These are phyloP conservation scores for Oplegnathus fasciatus DNA, from an alignment of 2,113 vertebrate genomes.

Conservation along the genomic window DNA sequence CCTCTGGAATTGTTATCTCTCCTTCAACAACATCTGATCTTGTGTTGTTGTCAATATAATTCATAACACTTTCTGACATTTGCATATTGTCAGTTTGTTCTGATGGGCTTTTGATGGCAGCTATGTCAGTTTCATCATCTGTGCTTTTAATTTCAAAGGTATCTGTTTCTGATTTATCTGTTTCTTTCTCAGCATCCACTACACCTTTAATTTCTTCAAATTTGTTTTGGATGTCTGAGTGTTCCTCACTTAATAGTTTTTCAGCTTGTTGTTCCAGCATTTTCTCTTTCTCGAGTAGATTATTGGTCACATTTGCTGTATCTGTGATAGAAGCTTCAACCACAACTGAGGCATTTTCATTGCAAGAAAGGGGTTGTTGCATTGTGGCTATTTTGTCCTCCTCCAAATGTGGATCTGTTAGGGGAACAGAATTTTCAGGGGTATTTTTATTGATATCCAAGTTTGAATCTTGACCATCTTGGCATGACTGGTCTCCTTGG, in stretches of 20 bases:
- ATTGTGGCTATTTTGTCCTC: conserved; percentile 6
- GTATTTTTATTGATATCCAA: neutral
- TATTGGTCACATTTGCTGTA: neutral
- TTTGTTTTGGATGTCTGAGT: conserved; percentile 16
- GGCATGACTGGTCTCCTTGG: conserved; percentile 21
- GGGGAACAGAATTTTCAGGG: conserved; percentile 8
- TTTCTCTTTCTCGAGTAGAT: conserved; percentile 38
- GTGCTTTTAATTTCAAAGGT: conserved; percentile 23
- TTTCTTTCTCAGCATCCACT: conserved; percentile 9
- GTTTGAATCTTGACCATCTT: conserved; percentile 40
- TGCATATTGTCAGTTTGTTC: conserved; percentile 15
- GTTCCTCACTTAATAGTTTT: conserved; percentile 1
- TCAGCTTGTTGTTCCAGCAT: neutral
- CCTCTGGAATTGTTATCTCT: neutral
- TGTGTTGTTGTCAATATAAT: conserved; percentile 3
- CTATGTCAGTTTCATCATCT: conserved; percentile 23
- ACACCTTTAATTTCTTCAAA: conserved; percentile 20
- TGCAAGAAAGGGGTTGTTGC: conserved; percentile 17
- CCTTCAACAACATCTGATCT: conserved; percentile 20
- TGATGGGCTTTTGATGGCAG: conserved; percentile 1
- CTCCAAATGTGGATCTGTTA: conserved; percentile 13
- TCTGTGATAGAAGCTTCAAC: conserved; percentile 28
- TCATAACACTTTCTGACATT: conserved; percentile 3
- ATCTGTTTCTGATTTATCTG: conserved; percentile 18
- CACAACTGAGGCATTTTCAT: conserved; percentile 22